A percentile compares a stretch with the other conserved stretches of the same genome.
Conservation (phyloP, 2,113 vertebrate species). For the Ctenodactylus gundi region DNA sequence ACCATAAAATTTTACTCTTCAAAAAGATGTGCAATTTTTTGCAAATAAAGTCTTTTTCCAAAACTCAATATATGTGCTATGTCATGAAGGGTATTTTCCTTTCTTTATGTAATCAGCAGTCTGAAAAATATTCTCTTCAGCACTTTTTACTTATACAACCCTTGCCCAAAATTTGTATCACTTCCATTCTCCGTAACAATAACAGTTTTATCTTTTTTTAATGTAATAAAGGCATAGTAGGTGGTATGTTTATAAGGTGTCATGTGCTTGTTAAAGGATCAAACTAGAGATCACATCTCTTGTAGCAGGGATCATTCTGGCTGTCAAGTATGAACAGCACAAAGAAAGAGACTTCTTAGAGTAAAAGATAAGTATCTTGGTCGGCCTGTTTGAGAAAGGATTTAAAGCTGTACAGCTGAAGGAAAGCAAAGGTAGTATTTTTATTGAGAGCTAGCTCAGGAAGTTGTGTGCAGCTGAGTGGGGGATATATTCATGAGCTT, state of each 20-base stretch:
- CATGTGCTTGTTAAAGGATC: neutral
- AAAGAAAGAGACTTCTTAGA: conserved; percentile 6
- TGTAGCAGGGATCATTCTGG: neutral
- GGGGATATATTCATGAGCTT: neutral
- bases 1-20: neutral
- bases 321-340: neutral
- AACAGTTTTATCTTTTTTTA: neutral
- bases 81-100: neutral
- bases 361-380: neutral
- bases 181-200: neutral
- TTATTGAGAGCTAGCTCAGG: neutral
- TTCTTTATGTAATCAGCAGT: neutral
- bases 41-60: neutral
- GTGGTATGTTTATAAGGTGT: neutral
- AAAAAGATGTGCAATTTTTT: conserved; percentile 36
- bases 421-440: neutral
- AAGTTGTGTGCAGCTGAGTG: neutral
- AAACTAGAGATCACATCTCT: neutral
- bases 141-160: neutral
- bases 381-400: neutral
- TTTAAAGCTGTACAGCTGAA: neutral
- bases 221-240: neutral
- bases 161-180: neutral
- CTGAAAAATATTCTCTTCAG: neutral
- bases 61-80: neutral